phyloP scores from a whole-genome alignment of 2,888 invertebrate genomes.

The Chaitophorus viminalis region DNA sequence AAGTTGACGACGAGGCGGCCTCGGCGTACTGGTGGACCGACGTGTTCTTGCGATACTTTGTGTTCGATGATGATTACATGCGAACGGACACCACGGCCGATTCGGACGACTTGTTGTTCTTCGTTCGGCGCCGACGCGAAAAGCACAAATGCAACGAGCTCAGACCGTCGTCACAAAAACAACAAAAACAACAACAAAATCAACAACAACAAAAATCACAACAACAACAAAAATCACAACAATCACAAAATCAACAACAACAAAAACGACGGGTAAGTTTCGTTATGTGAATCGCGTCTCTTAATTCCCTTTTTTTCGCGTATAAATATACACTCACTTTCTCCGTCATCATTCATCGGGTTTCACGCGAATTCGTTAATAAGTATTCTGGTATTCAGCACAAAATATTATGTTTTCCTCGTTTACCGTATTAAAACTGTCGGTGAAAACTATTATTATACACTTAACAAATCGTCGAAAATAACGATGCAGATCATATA shows the following conservation, averaged over 20 bases:
- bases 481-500: too few species aligned
- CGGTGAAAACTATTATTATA: too few species aligned
- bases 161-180: background rate
- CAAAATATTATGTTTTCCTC: too few species aligned
- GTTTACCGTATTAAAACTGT: too few species aligned
- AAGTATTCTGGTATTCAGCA: too few species aligned
- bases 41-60: constrained; percentile 38
- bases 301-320: too few species aligned
- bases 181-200: background rate
- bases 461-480: too few species aligned
- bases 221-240: background rate
- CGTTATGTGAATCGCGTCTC: background rate
- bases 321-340: too few species aligned
- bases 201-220: background rate
- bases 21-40: constrained; percentile 52
- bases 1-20: constrained; percentile 20
- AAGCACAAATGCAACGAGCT: background rate
- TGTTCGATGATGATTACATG: constrained; percentile 17
- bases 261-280: constrained; percentile 5
- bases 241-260: background rate
- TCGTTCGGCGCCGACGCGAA: constrained; percentile 1
- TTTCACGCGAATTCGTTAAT: too few species aligned
- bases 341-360: too few species aligned
- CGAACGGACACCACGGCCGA: background rate
- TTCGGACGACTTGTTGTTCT: constrained; percentile 33